phyloP scores from a whole-genome alignment of 2,888 invertebrate species.

The Tinea pellionella region DNA sequence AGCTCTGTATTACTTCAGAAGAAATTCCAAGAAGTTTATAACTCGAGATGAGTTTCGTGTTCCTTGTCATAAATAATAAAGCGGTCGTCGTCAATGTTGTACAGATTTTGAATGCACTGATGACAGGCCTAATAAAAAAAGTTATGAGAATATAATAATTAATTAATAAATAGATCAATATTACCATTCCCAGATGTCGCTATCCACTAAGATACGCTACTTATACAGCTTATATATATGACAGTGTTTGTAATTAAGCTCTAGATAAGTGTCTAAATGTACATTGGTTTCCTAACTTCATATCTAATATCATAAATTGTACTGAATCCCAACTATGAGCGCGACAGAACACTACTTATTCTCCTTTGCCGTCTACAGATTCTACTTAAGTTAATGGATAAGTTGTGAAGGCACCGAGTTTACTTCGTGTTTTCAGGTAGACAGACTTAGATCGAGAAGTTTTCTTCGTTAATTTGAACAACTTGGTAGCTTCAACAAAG shows the following conservation, averaged over 20 bases:
- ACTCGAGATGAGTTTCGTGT: slow-evolving; percentile 71
- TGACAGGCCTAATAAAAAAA: slow-evolving; percentile 24
- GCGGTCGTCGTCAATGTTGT: slow-evolving; percentile 66
- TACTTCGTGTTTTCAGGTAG: slow-evolving; percentile 69
- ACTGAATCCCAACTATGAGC: slow-evolving; percentile 48
- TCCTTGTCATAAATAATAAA: slow-evolving; percentile 71
- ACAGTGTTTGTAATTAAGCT: not conserved
- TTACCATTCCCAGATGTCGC: no score
- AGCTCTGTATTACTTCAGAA: slow-evolving; percentile 70
- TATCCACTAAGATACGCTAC: no score
- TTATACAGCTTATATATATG: no score
- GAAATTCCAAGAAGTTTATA: slow-evolving; percentile 71
- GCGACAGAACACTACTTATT: slow-evolving; percentile 42
- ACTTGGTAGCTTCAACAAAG: slow-evolving; percentile 42
- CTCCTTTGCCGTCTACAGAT: slow-evolving; percentile 62
- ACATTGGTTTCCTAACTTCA: slow-evolving; percentile 1
- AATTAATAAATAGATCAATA: no score
- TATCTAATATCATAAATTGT: slow-evolving; percentile 40
- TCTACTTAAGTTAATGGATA: slow-evolving; percentile 69
- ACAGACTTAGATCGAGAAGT: slow-evolving; percentile 64
- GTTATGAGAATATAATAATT: not conserved
- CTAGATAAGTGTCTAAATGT: not conserved
- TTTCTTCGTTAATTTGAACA: slow-evolving; percentile 67
- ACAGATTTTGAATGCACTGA: slow-evolving; percentile 59
- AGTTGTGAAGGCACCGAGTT: slow-evolving; percentile 65